Evolutionary conservation across 2,797 vertebrate genomes (phyloP).

Genomic region (Enteromius paludinosus): DNA sequence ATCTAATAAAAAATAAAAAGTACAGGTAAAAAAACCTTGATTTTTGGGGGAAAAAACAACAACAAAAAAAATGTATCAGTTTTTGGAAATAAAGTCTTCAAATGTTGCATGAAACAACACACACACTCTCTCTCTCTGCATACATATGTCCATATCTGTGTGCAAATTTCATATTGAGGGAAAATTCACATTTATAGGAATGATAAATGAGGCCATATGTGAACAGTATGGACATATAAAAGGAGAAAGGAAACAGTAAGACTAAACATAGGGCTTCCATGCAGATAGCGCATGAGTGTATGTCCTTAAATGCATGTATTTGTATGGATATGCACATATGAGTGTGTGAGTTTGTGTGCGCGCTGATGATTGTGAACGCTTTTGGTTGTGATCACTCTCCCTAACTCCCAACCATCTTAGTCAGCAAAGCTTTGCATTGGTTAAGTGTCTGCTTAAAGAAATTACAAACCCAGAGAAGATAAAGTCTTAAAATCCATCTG

Average conservation of each 20-base stretch:
- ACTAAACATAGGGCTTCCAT: not conserved
- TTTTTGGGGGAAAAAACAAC: too few species aligned
- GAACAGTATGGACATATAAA: slow-evolving; percentile 15
- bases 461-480: slow-evolving; percentile 55
- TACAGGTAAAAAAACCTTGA: too few species aligned
- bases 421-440: slow-evolving; percentile 56
- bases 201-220: slow-evolving; percentile 15
- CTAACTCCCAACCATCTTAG: slow-evolving; percentile 54
- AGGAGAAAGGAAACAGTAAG: slow-evolving; percentile 2
- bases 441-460: slow-evolving; percentile 53
- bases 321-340: slow-evolving; percentile 7
- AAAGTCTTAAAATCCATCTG: slow-evolving; percentile 53
- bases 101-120: too few species aligned
- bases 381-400: slow-evolving; percentile 16
- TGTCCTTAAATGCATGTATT: not conserved
- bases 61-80: too few species aligned
- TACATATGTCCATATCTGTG: not conserved
- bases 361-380: not conserved
- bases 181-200: slow-evolving; percentile 6
- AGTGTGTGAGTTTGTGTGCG: slow-evolving; percentile 6
- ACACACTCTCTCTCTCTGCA: not conserved
- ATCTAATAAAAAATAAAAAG: too few species aligned
- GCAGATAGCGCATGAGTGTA: not conserved
- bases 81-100: too few species aligned
- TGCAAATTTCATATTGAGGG: slow-evolving; percentile 13